Evolutionary conservation across 2,113 vertebrate genomes (phyloP), one percentile per base, ranked within the genome.

Genomic region (Hippocampus zosterae): DNA sequence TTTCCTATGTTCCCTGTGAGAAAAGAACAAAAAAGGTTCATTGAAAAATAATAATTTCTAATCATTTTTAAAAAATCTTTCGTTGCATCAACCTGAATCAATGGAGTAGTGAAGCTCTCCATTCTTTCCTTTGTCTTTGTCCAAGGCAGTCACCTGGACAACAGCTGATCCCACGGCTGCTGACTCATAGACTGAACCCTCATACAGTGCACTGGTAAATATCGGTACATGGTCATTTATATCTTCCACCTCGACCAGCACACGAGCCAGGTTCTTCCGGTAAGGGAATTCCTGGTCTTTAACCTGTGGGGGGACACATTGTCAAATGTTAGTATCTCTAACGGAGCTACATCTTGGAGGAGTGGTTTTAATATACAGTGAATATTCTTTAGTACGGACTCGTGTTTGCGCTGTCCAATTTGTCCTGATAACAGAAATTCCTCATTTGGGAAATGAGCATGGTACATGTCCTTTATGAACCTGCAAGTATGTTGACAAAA

Each of bases 281-380:
- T 97, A 98, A 1, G 96, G 96, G 72, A 98, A 98, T 80, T 98
- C 97, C 86, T 98, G 95, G 89, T 99, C 97, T 83, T 96, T 95
- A 67, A 98, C 97, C 97, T 99, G 79, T 8, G 67, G 76, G 73
- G 5, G 16, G 53, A 25, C 29, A 67, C 10, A 60, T n/a, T 25
- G 48, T 52, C 42, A 65, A 65, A 65, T 27, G 64, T 29, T 18
- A 23, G 19, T 52, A 8, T 11, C 52, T 11, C n/a, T 11, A 55
- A 42, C n/a, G 18, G 40, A 42, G 21, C 2, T 29, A 41, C 19
- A 62, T 13, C 19, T 40, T 41, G 60, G 9, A 40, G 4, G 12
- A n/a, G 55, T 57, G 55, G 15, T 55, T 55, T 23, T 0, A 55
- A 23, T 11, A 55, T 57, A n/a, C n/a, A n/a, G n/a, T n/a, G n/a